phyloP scores from a whole-genome alignment of 2,888 invertebrate genomes.

The Leptopilina myrica region DNA sequence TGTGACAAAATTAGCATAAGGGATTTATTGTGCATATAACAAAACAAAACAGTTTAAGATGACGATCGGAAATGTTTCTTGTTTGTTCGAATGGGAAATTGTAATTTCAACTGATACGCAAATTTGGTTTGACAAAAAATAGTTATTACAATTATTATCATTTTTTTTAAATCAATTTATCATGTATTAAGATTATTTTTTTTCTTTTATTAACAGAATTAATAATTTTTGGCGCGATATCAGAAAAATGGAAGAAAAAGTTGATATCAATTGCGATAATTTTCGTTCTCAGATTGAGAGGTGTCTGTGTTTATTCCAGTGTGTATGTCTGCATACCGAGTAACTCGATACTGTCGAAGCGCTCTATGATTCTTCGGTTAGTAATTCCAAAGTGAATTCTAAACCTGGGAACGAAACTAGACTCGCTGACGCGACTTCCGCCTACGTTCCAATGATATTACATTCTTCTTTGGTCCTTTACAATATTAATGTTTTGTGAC shows the following conservation, averaged over 20 bases:
- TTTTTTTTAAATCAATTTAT: no score
- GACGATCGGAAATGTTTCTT: not conserved
- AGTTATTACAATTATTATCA: not conserved
- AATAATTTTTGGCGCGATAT: not conserved
- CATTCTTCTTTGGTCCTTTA: conserved; percentile 10
- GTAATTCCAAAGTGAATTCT: conserved; percentile 30
- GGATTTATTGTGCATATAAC: conserved; percentile 26
- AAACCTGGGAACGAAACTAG: conserved; percentile 39
- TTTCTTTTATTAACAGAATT: no score
- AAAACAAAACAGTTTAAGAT: conserved; percentile 18
- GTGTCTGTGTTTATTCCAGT: conserved; percentile 37
- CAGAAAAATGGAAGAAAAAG: not conserved
- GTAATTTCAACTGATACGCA: not conserved
- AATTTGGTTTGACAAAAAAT: not conserved
- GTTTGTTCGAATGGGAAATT: conserved; percentile 1
- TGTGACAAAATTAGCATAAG: conserved; percentile 20
- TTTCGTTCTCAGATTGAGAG: conserved; percentile 41
- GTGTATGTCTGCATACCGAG: conserved; percentile 47
- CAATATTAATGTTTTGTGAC: conserved; percentile 4
- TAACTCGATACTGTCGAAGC: conserved; percentile 53
- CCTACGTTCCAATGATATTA: conserved; percentile 22
- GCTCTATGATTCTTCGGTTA: conserved; percentile 36
- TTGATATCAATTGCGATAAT: not conserved
- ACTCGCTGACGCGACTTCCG: conserved; percentile 35
- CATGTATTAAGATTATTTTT: no score